phyloP scores from a whole-genome alignment of 2,888 invertebrate genomes.

The Chymomyza fuscimana region DNA sequence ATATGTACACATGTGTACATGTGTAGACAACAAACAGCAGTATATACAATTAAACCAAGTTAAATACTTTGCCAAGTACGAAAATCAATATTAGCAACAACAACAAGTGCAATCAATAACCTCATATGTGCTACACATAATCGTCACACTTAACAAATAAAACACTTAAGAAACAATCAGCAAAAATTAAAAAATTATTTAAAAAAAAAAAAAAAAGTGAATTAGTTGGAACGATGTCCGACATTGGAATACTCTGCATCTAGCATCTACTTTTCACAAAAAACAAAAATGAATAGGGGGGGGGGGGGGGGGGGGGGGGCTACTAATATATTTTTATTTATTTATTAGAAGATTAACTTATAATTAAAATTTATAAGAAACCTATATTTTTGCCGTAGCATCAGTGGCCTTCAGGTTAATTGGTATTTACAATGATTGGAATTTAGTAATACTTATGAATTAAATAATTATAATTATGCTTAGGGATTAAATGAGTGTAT shows the following conservation, averaged over 20 bases:
- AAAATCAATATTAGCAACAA: not conserved
- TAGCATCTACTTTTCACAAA: no score
- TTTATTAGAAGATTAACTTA: no score
- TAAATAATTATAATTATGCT: no score
- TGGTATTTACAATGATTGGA: no score
- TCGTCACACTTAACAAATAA: not conserved
- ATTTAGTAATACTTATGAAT: no score
- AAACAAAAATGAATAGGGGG: no score
- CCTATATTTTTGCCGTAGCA: no score
- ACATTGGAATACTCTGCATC: not conserved
- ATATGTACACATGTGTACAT: not conserved
- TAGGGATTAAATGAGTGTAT: no score
- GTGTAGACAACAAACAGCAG: not conserved
- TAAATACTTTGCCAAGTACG: not conserved
- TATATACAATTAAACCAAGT: not conserved
- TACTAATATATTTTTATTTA: no score
- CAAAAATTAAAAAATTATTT: not conserved
- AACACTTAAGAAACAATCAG: not conserved
- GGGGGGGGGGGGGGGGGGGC: no score
- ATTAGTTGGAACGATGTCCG: not conserved
- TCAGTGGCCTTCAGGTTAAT: no score
- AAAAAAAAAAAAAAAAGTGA: not conserved
- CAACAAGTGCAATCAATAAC: not conserved
- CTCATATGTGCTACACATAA: not conserved
- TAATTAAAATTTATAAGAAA: no score